Evolutionary conservation across 2,888 invertebrate genomes (phyloP), one percentile per base, ranked within the genome.

Genomic region (Diarsia mendica): DNA sequence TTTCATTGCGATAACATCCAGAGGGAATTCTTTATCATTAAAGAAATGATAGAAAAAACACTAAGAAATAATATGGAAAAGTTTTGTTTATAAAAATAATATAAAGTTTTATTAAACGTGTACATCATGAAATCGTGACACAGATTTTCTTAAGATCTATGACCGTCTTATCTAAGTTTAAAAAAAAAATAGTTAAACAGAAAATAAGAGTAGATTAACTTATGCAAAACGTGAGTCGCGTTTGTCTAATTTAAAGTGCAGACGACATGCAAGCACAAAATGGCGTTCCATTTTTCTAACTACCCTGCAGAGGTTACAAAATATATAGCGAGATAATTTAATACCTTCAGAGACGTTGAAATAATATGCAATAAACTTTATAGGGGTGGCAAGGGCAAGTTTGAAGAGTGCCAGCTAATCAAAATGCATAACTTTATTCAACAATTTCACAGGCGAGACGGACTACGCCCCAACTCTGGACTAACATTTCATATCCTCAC

Each of bases 111-210:
- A 79, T 71, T 68, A 75, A 74, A 55, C 44, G 13, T 15, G 9
- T 49, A 53, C 63, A 76, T 82, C 65, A 67, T 83, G 79, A 72
- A 80, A n/a, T n/a, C 77, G 46, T 55, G 33, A 69, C 80, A 79
- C 53, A 53, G 39, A 73, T 73, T 85, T 66, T 76, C 23, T 73
- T 72, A 11, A 73, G 67, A 68, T 2, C 39, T 39, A 51, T 5
- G 51, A 72, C 2, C 33, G n/a, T 65, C 44, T 68, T 44, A 51
- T 72, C 39, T 70, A 44, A 58, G n/a, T 66, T 77, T 67, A 61
- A 13, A 39, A 46, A 39, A 46, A 51, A 46, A 9, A n/a, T 70
- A 66, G n/a, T 60, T 33, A 49, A 20, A 65, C 18, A 23, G 23
- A 55, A 55, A 63, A 33, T 58, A 44, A 75, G 46, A 44, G 39